Conservation (phyloP, 2,113 vertebrate genomes). For the Catharus bicknelli region DNA sequence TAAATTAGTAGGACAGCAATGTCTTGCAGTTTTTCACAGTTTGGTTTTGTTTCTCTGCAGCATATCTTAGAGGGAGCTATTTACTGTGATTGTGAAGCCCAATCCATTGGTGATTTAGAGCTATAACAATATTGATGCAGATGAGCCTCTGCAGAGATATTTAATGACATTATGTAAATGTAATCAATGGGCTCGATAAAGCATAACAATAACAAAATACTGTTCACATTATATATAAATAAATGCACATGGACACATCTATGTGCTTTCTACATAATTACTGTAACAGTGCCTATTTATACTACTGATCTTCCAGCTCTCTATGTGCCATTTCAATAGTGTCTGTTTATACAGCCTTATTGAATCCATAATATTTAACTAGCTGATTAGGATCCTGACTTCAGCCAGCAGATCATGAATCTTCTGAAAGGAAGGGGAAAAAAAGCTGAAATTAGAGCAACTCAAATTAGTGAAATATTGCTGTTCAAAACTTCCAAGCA, state of each 20-base stretch:
- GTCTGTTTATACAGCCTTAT: background rate
- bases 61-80: background rate
- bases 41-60: background rate
- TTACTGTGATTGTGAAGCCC: background rate
- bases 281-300: constrained; percentile 10
- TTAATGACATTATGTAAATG: constrained; percentile 61
- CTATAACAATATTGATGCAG: constrained; percentile 38
- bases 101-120: constrained; percentile 31
- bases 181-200: constrained; percentile 51
- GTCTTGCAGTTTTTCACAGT: background rate
- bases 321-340: background rate
- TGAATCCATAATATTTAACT: background rate
- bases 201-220: constrained; percentile 46
- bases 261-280: constrained; percentile 29
- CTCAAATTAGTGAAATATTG: background rate
- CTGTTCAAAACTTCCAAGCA: background rate
- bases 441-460: background rate
- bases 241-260: background rate
- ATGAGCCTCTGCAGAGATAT: constrained; percentile 36
- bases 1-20: background rate
- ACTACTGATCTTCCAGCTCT: background rate
- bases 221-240: constrained; percentile 35
- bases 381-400: background rate
- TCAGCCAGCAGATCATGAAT: background rate
- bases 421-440: background rate